Conservation (phyloP, 2,113 vertebrate species). For the Tiliqua scincoides region DNA sequence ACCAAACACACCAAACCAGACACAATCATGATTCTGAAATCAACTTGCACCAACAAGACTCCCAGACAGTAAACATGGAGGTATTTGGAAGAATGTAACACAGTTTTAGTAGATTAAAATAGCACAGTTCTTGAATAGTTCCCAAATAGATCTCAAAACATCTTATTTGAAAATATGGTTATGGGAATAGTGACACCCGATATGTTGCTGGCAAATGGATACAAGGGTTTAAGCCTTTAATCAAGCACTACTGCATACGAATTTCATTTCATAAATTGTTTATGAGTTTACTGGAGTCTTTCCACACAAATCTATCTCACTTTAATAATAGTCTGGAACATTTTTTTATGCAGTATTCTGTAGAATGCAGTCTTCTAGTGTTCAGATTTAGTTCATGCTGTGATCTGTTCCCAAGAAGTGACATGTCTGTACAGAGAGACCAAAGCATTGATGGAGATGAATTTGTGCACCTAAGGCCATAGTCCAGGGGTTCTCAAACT, state of each 20-base stretch:
- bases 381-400: constrained; percentile 39
- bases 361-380: constrained; percentile 24
- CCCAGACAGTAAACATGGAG: constrained; percentile 21
- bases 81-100: constrained; percentile 21
- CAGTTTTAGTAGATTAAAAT: constrained; percentile 46
- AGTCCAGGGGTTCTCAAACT: too few relatives aligned
- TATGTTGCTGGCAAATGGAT: constrained; percentile 64
- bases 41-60: not conserved
- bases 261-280: constrained; percentile 70
- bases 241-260: constrained; percentile 64
- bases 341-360: constrained; percentile 38
- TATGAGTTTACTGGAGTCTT: constrained; percentile 61
- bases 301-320: constrained; percentile 57
- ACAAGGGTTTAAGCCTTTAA: constrained; percentile 63
- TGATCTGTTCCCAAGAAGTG: constrained; percentile 7
- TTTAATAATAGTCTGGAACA: constrained; percentile 59
- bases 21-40: constrained; percentile 18
- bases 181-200: constrained; percentile 63
- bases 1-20: too few relatives aligned
- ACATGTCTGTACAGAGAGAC: constrained; percentile 19
- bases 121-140: constrained; percentile 42
- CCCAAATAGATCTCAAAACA: not conserved
- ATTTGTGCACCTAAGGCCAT: not conserved
- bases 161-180: constrained; percentile 30
- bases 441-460: constrained; percentile 21